These are phyloP conservation scores for Synaphobranchus kaupii DNA, from an alignment of 2,797 vertebrate species.

Conservation along the genomic window DNA sequence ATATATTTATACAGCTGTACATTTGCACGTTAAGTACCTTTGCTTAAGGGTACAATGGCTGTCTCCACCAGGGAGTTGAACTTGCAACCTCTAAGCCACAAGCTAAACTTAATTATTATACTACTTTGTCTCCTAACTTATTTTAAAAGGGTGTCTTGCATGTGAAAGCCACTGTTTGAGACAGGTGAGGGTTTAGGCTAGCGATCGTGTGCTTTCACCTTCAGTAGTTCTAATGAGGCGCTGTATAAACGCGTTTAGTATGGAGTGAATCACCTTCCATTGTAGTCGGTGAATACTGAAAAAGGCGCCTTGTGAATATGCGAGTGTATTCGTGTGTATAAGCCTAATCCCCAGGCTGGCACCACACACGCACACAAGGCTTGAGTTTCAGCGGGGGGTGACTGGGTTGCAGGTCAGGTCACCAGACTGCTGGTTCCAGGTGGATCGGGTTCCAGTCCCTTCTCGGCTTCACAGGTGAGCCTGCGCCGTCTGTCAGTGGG, in stretches of 20 bases:
- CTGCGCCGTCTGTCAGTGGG: not conserved
- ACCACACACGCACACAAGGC: not conserved
- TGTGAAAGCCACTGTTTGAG: not conserved
- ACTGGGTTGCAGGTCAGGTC: constrained; percentile 24
- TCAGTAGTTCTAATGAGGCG: not conserved
- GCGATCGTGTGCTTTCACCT: not conserved
- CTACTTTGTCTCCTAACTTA: too few relatives aligned
- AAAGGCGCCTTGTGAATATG: not conserved
- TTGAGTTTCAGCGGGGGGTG: not conserved
- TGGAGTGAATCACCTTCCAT: not conserved
- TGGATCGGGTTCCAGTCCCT: constrained; percentile 9
- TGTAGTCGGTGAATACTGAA: not conserved
- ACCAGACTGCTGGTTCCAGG: not conserved
- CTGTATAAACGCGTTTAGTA: not conserved
- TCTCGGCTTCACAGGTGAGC: constrained; percentile 19
- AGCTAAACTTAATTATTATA: too few relatives aligned
- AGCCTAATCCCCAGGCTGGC: not conserved
- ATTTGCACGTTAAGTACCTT: too few relatives aligned
- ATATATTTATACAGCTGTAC: too few relatives aligned
- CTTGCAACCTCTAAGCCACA: too few relatives aligned
- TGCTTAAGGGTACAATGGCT: too few relatives aligned
- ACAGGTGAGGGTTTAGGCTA: not conserved
- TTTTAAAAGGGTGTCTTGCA: too few relatives aligned
- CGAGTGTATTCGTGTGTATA: too few relatives aligned
- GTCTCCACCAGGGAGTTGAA: too few relatives aligned